Evolutionary conservation across 2,888 invertebrate genomes (phyloP).

Genomic region (Chaetogeoica ovagalla): DNA sequence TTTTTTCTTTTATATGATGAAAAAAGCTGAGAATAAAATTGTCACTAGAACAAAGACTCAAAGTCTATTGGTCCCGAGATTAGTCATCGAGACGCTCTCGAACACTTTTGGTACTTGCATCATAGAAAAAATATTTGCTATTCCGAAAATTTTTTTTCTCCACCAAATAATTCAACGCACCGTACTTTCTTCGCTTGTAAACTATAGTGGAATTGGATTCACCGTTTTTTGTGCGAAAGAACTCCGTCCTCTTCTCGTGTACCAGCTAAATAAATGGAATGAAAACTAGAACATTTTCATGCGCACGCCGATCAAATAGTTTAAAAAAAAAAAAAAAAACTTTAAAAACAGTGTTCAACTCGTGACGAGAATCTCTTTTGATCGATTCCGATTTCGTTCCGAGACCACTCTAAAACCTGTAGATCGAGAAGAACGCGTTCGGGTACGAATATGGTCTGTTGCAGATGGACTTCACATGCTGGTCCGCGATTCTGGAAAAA

Average conservation of each 20-base stretch:
- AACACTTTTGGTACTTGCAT: too few species aligned
- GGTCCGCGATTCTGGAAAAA: constrained; percentile 41
- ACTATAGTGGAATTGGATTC: not conserved
- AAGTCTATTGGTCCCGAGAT: too few species aligned
- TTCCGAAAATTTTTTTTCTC: too few species aligned
- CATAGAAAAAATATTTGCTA: too few species aligned
- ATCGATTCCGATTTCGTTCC: not conserved
- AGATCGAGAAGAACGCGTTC: constrained; percentile 33
- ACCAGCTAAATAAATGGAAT: constrained; percentile 5
- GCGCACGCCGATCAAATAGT: not conserved
- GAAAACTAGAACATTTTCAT: not conserved
- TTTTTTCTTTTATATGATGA: too few species aligned
- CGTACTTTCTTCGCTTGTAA: constrained; percentile 7
- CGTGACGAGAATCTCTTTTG: constrained; percentile 13
- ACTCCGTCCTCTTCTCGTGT: constrained; percentile 17
- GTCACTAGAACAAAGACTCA: too few species aligned
- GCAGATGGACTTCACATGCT: constrained; percentile 53
- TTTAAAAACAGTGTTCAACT: constrained; percentile 12
- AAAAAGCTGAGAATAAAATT: too few species aligned
- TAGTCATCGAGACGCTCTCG: too few species aligned
- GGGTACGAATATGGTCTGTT: constrained; percentile 37
- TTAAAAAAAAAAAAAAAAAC: not conserved
- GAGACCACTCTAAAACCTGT: constrained; percentile 38
- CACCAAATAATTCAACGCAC: too few species aligned
- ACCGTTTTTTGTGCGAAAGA: not conserved